Base-by-base conservation (phyloP, 2,888 invertebrate genomes). In the Theretra japonica region DNA sequence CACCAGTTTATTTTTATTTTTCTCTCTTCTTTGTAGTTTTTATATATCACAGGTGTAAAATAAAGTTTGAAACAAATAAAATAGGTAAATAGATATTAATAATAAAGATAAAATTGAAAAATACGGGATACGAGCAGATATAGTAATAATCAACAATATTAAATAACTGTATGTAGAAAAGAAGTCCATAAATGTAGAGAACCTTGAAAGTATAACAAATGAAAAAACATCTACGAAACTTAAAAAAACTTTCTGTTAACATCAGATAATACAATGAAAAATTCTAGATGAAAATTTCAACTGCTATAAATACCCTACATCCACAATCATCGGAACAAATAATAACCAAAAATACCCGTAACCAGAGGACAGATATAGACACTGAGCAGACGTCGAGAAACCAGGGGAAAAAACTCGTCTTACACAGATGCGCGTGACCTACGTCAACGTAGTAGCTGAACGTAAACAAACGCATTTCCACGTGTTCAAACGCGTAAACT, bases 401-500 rank as follows among this genome's bases (percentile, higher is more conserved):
- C 70, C 75, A n/a, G 68, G 68, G 77, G 65, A 81, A 81, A 81
- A 81, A 79, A 73, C 80, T 74, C 74, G 57, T 19, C 53, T 71
- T 62, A 82, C 80, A 88, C 90, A 91, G 90, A 90, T 91, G 91
- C 80, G 82, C 86, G 79, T 86, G 90, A 90, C 90, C 90, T 90
- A 88, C 90, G 85, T 82, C 88, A 90, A 90, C 84, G 83, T 81
- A 50, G 68, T 48, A 69, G n/a, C 23, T 59, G 28, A 69, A 69
- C 68, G 68, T 69, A 69, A 69, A 69, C 53, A 69, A 30, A 69
- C 56, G 50, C 48, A 50, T 56, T 56, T 69, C 28, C 68, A 69
- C 56, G 53, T 69, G 56, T 53, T 69, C 28, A 56, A 50, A 6
- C 30, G 65, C 23, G 41, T 65, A 65, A 65, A 48, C 65, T 33